Evolutionary conservation across 53 echinoderm and acorn worm species (phyloP).

Genomic region (Temnopleurus reevesii): DNA sequence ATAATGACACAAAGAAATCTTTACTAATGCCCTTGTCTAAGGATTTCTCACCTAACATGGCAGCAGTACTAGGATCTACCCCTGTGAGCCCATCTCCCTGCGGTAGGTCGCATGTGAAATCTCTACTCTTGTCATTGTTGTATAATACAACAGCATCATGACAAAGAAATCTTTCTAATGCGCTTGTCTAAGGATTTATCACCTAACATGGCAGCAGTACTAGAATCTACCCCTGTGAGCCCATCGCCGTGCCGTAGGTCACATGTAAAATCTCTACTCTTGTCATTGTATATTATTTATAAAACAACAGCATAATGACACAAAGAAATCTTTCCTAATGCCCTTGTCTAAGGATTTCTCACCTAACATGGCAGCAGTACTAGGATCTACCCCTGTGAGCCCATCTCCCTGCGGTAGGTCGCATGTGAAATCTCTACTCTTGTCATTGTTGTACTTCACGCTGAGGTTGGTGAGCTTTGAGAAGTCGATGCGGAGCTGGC

Average conservation of each 20-base stretch:
- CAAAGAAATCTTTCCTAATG: too few species aligned
- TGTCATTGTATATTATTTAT: too few species aligned
- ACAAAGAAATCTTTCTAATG: too few species aligned
- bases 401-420: slow-evolving; percentile 89
- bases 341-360: slow-evolving; percentile 15
- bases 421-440: slow-evolving; percentile 95
- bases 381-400: slow-evolving; percentile 64
- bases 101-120: slow-evolving; percentile 95
- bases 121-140: slow-evolving; percentile 99
- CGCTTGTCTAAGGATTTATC: slow-evolving; percentile 11
- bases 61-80: slow-evolving; percentile 66
- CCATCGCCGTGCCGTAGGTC: slow-evolving; percentile 88
- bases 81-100: slow-evolving; percentile 70
- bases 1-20: too few species aligned
- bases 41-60: slow-evolving; percentile 66
- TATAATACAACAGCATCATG: too few species aligned
- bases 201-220: slow-evolving; percentile 68
- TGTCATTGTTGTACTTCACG: slow-evolving; percentile 99
- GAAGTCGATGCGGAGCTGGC: slow-evolving; percentile 90
- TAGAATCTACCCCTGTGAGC: slow-evolving; percentile 63
- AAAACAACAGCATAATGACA: too few species aligned
- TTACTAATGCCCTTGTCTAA: neutral
- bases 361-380: slow-evolving; percentile 68
- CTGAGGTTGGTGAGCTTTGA: slow-evolving; percentile 89
- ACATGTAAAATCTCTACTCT: slow-evolving; percentile 95